Conservation (phyloP, 2,113 vertebrate species). For the Strix uralensis region DNA sequence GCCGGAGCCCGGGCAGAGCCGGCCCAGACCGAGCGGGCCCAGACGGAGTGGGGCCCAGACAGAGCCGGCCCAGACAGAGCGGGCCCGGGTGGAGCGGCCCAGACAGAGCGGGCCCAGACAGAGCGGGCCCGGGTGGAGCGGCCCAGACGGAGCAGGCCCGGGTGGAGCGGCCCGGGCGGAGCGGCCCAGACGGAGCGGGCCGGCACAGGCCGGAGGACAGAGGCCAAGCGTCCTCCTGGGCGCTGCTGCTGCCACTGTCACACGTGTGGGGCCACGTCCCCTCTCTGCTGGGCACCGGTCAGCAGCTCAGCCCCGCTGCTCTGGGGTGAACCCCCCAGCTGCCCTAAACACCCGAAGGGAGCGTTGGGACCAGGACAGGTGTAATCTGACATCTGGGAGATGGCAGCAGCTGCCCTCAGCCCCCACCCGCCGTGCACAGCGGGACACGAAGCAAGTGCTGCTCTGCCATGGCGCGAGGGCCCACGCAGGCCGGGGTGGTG, state of each 20-base stretch:
- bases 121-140: too few relatives aligned
- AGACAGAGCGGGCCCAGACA: too few relatives aligned
- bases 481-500: too few relatives aligned
- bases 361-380: rapidly evolving
- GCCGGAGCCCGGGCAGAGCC: neutral
- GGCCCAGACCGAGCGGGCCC: too few relatives aligned
- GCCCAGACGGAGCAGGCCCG: too few relatives aligned
- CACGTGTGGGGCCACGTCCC: rapidly evolving
- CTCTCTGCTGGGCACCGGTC: rapidly evolving
- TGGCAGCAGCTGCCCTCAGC: neutral
- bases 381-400: neutral
- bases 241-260: rapidly evolving
- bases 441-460: too few relatives aligned
- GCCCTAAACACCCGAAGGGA: neutral
- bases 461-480: too few relatives aligned
- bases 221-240: neutral
- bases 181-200: rapidly evolving
- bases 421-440: neutral
- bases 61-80: neutral
- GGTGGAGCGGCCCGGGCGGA: neutral
- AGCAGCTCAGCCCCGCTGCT: neutral
- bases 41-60: too few relatives aligned
- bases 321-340: too few relatives aligned
- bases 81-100: neutral
- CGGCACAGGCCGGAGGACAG: neutral